A percentile compares a stretch with the other conserved stretches of the same genome.
Conservation (phyloP, 2,797 vertebrate species). For the Sebastes paucispinis region DNA sequence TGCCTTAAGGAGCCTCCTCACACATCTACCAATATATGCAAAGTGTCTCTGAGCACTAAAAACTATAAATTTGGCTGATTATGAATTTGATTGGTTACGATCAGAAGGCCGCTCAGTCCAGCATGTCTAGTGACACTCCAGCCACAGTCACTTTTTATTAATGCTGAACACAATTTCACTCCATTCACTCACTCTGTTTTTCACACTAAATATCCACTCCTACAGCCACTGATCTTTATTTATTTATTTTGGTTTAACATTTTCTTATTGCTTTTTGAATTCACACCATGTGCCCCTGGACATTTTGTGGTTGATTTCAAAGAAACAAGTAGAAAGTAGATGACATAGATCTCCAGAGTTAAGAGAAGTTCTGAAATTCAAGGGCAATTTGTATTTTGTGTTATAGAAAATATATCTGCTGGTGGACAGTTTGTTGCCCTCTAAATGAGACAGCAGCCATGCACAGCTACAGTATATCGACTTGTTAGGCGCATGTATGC, state of each 20-base stretch:
- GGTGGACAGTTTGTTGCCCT: slow-evolving; percentile 10
- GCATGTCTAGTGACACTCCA: slow-evolving; percentile 47
- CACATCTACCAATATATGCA: neutral
- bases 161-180: slow-evolving; percentile 44
- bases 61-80: neutral
- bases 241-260: slow-evolving; percentile 37
- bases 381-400: neutral
- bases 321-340: neutral
- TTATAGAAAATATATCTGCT: neutral
- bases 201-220: slow-evolving; percentile 45
- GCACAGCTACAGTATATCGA: slow-evolving; percentile 5
- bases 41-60: neutral
- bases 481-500: slow-evolving; percentile 5
- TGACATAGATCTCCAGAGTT: neutral
- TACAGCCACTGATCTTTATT: slow-evolving; percentile 46
- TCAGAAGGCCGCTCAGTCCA: slow-evolving; percentile 43
- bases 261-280: slow-evolving; percentile 12
- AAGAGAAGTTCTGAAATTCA: neutral
- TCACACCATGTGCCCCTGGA: slow-evolving; percentile 21
- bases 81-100: neutral
- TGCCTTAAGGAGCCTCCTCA: neutral
- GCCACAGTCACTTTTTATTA: slow-evolving; percentile 34
- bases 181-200: slow-evolving; percentile 53
- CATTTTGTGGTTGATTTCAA: slow-evolving; percentile 11
- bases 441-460: slow-evolving; percentile 24